Evolutionary conservation across 2,797 vertebrate genomes (phyloP), one percentile per base, ranked within the genome.

Genomic region (Cyclopterus lumpus): DNA sequence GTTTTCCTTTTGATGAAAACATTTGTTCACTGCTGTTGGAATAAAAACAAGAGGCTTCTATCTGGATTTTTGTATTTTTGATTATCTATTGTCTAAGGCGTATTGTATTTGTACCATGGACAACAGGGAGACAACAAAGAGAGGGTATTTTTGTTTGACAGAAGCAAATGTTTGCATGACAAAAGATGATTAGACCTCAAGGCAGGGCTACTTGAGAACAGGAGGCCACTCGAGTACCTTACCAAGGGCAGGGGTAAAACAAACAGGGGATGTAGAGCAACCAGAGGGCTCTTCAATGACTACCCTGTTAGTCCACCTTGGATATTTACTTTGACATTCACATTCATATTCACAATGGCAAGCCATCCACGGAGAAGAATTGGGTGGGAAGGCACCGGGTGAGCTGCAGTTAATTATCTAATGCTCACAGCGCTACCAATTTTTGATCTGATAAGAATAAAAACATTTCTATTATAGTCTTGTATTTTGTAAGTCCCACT

Each of bases 131-230:
- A 78, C 65, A 79, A 58, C 44, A 60, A 63, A 48, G 62, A 73
- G 67, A 53, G 80, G 54, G 71, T 54, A 3, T 4, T 77, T 86
- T 86, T 85, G 78, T 81, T 68, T 63, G 81, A 82, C 81, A 68
- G 89, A 87, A 72, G 70, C 81, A 87, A 89, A 88, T 57, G 77
- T 92, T 91, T 91, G 84, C 89, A 89, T 92, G 84, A 93, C 84
- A 91, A 93, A 93, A 90, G 87, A 79, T 83, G 86, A 92, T 88
- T 89, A 82, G 66, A 70, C 44, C 1, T 80, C 68, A 67, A 83
- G 84, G 74, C 70, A 73, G 67, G 67, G 71, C 66, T 73, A 70
- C 89, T 92, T 80, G 81, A 92, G 86, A 85, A 77, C 80, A 80
- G 83, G 85, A 89, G 84, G 81, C 83, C 82, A 79, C 88, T 93